Percentiles rank a stretch among this genome's conserved stretches.
Evolutionary conservation across 2,113 vertebrate genomes (phyloP).

Genomic region (Brachionichthys hirsutus): DNA sequence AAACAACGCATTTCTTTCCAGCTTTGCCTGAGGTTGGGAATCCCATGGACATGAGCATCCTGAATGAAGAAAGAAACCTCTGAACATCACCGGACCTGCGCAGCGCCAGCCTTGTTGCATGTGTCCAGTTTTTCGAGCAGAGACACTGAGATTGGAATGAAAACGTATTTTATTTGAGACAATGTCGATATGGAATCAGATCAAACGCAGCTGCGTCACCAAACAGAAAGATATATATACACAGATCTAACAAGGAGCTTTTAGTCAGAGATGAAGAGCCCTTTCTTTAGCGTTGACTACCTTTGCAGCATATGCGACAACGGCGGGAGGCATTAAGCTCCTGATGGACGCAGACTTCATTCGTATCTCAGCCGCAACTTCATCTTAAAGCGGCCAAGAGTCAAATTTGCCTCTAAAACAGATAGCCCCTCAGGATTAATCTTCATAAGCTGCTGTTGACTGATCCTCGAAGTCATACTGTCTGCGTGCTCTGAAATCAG

Average conservation of each 20-base stretch:
- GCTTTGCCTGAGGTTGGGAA: slow-evolving; percentile 61
- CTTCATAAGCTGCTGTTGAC: slow-evolving; percentile 69
- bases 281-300: slow-evolving; percentile 35
- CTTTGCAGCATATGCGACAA: slow-evolving; percentile 54
- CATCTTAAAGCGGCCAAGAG: slow-evolving; percentile 64
- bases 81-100: slow-evolving; percentile 21
- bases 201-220: background rate
- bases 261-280: slow-evolving; percentile 32
- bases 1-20: slow-evolving; percentile 60
- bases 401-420: slow-evolving; percentile 65
- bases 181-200: background rate
- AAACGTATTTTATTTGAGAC: slow-evolving; percentile 24
- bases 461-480: slow-evolving; percentile 77
- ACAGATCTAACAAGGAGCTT: slow-evolving; percentile 2
- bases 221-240: slow-evolving; percentile 2
- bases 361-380: slow-evolving; percentile 62
- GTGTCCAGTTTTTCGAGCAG: background rate
- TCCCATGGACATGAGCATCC: slow-evolving; percentile 47
- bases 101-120: slow-evolving; percentile 26
- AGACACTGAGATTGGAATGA: background rate
- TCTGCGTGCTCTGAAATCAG: slow-evolving; percentile 69
- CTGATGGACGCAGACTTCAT: slow-evolving; percentile 56
- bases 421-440: slow-evolving; percentile 67
- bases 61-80: slow-evolving; percentile 16
- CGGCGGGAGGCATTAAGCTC: slow-evolving; percentile 35